A percentile compares a stretch with the other conserved stretches of the same genome.
phyloP scores from a whole-genome alignment of 2,888 invertebrate species.

The Nomada fabriciana region DNA sequence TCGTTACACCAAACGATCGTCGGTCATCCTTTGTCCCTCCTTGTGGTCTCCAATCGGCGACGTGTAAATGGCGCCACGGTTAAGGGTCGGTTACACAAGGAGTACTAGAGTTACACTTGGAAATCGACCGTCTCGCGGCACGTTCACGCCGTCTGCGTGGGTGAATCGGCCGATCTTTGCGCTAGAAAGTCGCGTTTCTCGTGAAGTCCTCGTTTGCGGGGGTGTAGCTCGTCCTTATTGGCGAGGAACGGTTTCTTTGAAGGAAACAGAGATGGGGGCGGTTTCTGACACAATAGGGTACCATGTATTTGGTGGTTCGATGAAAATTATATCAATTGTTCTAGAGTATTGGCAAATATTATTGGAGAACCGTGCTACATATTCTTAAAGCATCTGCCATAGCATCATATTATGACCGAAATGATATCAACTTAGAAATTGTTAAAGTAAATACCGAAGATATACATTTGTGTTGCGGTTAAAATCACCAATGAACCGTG shows the following conservation, averaged over 20 bases:
- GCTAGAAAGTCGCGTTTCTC: constrained; percentile 35
- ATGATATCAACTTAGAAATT: too few species aligned
- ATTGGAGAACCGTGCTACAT: too few species aligned
- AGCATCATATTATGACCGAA: too few species aligned
- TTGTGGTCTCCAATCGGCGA: constrained; percentile 34
- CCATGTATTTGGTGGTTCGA: too few species aligned
- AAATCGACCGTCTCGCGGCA: constrained; percentile 38
- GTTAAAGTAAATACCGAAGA: too few species aligned
- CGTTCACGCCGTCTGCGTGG: constrained; percentile 30
- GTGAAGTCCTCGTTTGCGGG: constrained; percentile 13
- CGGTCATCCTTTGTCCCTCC: constrained; percentile 12
- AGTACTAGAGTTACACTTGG: constrained; percentile 52
- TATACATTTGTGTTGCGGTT: too few species aligned
- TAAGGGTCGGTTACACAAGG: constrained; percentile 61
- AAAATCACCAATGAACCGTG: too few species aligned
- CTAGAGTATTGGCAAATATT: too few species aligned
- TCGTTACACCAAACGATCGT: constrained; percentile 19
- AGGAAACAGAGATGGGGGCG: not conserved
- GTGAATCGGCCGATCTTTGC: constrained; percentile 39
- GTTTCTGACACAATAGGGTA: not conserved
- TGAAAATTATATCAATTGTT: too few species aligned
- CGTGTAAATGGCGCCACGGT: constrained; percentile 56
- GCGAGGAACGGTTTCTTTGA: not conserved
- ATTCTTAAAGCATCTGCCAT: too few species aligned
- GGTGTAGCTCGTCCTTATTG: constrained; percentile 8